Conservation (phyloP, 2,888 invertebrate species). For the Agriopis aurantiaria region DNA sequence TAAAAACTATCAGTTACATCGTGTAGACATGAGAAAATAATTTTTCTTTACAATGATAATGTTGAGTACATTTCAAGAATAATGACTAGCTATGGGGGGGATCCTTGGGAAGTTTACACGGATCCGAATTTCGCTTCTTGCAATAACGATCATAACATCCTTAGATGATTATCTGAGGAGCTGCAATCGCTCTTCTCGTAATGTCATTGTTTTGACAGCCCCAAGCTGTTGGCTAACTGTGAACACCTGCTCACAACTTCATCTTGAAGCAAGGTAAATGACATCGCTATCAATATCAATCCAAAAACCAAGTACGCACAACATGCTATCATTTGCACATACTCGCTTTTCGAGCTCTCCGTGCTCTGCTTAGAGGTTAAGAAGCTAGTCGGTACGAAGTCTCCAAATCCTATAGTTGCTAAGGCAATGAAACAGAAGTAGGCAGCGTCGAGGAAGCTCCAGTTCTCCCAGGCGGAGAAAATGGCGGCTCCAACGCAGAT, state of each 20-base stretch:
- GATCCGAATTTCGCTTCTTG: slow-evolving; percentile 59
- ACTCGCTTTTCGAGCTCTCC: slow-evolving; percentile 82
- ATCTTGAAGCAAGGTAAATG: slow-evolving; percentile 93
- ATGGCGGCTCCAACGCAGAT: slow-evolving; percentile 91
- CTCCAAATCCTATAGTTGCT: slow-evolving; percentile 94
- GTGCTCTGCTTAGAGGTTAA: slow-evolving; percentile 75
- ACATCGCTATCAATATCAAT: slow-evolving; percentile 93
- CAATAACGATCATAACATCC: slow-evolving; percentile 84
- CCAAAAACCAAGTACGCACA: slow-evolving; percentile 93
- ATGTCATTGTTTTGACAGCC: slow-evolving; percentile 88
- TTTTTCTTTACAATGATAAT: slow-evolving; percentile 61
- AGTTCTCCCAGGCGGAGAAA: slow-evolving; percentile 93
- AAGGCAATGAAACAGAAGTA: slow-evolving; percentile 95
- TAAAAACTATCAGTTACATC: slow-evolving; percentile 57
- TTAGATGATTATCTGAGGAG: slow-evolving; percentile 76
- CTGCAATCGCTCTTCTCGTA: slow-evolving; percentile 83
- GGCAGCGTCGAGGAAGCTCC: slow-evolving; percentile 92
- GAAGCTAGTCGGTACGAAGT: slow-evolving; percentile 89
- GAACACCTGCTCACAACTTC: slow-evolving; percentile 91
- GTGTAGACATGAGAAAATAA: slow-evolving; percentile 73
- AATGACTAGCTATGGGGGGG: slow-evolving; percentile 57
- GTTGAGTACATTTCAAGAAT: slow-evolving; percentile 55
- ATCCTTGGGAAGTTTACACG: slow-evolving; percentile 56
- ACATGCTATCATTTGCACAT: slow-evolving; percentile 92
- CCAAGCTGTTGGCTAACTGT: slow-evolving; percentile 89